Conservation (phyloP, 2,888 invertebrate species). For the Dendrolimus pini region DNA sequence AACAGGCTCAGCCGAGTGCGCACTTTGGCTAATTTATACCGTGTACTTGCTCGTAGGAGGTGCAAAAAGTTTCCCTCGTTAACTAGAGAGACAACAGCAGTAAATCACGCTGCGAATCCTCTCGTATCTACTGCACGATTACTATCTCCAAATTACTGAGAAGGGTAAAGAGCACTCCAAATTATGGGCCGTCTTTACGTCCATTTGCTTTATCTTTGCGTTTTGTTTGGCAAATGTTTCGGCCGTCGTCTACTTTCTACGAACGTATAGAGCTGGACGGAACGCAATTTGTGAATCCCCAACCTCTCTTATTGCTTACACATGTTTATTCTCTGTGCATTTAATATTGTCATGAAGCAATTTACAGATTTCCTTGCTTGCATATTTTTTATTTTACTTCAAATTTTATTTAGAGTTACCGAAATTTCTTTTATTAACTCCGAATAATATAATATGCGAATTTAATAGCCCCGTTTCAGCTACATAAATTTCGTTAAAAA, state of each 20-base stretch:
- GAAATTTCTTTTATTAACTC: too few species aligned
- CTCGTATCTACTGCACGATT: slow-evolving; percentile 52
- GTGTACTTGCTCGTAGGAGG: slow-evolving; percentile 25
- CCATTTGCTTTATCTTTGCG: slow-evolving; percentile 5
- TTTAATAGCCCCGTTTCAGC: too few species aligned
- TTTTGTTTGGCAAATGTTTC: slow-evolving; percentile 2
- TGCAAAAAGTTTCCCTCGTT: slow-evolving; percentile 64
- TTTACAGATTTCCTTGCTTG: too few species aligned
- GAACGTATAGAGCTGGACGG: neutral
- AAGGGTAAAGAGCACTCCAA: slow-evolving; percentile 30
- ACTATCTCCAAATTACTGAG: slow-evolving; percentile 55
- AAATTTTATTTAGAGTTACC: too few species aligned
- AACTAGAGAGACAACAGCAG: slow-evolving; percentile 54
- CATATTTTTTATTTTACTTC: too few species aligned
- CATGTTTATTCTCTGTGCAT: too few species aligned
- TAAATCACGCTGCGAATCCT: slow-evolving; percentile 51
- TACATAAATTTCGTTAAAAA: too few species aligned
- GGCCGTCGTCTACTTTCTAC: neutral
- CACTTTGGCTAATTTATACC: slow-evolving; percentile 53
- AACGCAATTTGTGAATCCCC: too few species aligned
- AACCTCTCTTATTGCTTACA: too few species aligned
- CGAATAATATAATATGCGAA: too few species aligned
- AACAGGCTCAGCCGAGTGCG: neutral
- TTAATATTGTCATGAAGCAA: too few species aligned
- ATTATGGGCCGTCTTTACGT: slow-evolving; percentile 28